Evolutionary conservation across 2,113 vertebrate species (phyloP), one percentile per base, ranked within the genome.

Genomic region (Bufo bufo): DNA sequence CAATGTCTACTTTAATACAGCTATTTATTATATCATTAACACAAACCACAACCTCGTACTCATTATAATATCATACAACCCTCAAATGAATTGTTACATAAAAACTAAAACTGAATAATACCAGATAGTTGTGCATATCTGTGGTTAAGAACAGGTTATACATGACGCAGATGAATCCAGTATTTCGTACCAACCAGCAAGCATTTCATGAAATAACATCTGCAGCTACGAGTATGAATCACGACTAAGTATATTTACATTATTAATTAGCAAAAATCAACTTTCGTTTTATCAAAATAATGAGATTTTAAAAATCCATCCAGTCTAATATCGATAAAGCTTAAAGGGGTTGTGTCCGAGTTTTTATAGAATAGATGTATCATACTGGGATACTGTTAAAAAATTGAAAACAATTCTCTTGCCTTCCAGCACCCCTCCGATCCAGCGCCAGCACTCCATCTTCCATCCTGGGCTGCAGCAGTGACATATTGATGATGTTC

Each of bases 11-110:
- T 50, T 20, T 50, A 75, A 50, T 75, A 49, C 72, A 75, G 72
- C 72, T 49, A 75, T 75, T 75, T 75, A 75, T 75, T 75, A 75
- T 75, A 75, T 45, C 72, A 75, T 19, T 49, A 50, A 75, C 45
- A 75, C 72, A 75, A 75, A 75, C 45, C 72, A 50, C 17, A 50
- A 20, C 17, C 49, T 50, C 45, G 50, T 14, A 72, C 17, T 72
- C 69, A 45, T 20, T 50, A 75, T 50, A 75, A 75, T 75, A 75
- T 75, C 72, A 75, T 75, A 75, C 72, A 75, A 75, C 45, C 47
- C 47, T 75, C 72, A 19, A 75, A 75, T 75, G 45, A 75, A 49
- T 75, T 50, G 45, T 47, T 75, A 50, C 47, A 3, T 33, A 33
- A 33, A 17, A 75, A 47, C 72, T 49, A 10, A 49, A 50, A 49